Conservation (phyloP, 2,113 vertebrate genomes). For the Chinchilla lanigera region DNA sequence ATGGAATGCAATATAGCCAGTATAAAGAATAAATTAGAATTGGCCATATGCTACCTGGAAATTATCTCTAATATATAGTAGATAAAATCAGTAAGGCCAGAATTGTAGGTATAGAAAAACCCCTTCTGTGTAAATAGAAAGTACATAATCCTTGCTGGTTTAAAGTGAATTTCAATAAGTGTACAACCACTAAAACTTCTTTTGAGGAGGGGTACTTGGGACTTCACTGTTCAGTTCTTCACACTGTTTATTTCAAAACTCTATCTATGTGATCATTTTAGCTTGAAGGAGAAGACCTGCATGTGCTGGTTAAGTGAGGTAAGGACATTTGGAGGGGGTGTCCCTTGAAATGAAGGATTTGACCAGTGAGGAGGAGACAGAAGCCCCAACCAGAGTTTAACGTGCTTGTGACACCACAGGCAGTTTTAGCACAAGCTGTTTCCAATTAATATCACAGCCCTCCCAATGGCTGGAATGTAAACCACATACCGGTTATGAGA, state of each 20-base stretch:
- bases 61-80: background rate
- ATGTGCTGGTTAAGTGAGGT: slow-evolving; percentile 33
- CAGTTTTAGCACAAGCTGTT: slow-evolving; percentile 82
- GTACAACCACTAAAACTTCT: background rate
- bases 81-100: background rate
- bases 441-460: slow-evolving; percentile 81
- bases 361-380: slow-evolving; percentile 31
- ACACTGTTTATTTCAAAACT: background rate
- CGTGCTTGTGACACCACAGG: slow-evolving; percentile 72
- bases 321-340: slow-evolving; percentile 52
- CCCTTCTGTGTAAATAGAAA: background rate
- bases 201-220: background rate
- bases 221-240: background rate
- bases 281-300: slow-evolving; percentile 12
- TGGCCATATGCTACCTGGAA: background rate
- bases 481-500: slow-evolving; percentile 85
- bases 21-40: background rate
- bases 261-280: background rate
- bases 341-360: slow-evolving; percentile 67
- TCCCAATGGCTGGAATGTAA: slow-evolving; percentile 85
- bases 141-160: background rate
- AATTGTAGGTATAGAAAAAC: background rate
- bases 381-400: slow-evolving; percentile 32
- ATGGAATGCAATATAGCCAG: background rate
- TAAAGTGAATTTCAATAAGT: background rate